Base-by-base conservation (phyloP, 2,888 invertebrate species). In the Tortrix viridana region DNA sequence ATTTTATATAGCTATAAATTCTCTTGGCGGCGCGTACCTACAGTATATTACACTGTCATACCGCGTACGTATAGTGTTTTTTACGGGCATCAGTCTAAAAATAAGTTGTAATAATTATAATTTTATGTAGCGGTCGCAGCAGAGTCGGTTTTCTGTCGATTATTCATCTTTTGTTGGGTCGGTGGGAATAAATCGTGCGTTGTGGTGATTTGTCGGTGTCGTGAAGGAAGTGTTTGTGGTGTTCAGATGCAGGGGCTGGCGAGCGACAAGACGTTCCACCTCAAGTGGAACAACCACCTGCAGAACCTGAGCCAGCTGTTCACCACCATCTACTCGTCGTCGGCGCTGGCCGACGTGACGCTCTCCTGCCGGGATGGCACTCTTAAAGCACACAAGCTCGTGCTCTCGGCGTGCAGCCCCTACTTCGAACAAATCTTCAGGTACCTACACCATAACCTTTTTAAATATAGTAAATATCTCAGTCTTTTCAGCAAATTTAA, bases 401-500 rank as follows among this genome's bases (percentile, higher is more conserved):
- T 96, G 69, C 91, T 96, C 67, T 95, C 96, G 49, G 95, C 95
- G 57, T 95, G 95, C 87, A 95, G 95, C 76, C 95, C 95, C 56
- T 96, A 96, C 82, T 96, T 96, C 85, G 95, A 95, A 80, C 94
- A 94, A 72, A 94, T 96, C 72, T 95, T 96, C 88, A 93, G 94
- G 92, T 92, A 71, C 85, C 84, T 80, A 70, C 56, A 59, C 57
- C 54, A 60, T 62, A 53, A 65, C 60, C 60, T 67, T 54, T 26
- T 49, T 63, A 66, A 58, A 57, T 65, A 46, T 65, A 54, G 46
- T 14, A 69, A 67, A 55, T 55, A 55, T 58, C 68, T 65, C 69
- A 65, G 55, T 65, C 56, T 52, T 61, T 44, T 66, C 69, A 66
- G 60, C 66, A 66, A 65, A 68, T 67, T 75, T 63, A 75, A 79